phyloP scores from a whole-genome alignment of 2,113 vertebrate genomes.

The Atrichornis clamosus region DNA sequence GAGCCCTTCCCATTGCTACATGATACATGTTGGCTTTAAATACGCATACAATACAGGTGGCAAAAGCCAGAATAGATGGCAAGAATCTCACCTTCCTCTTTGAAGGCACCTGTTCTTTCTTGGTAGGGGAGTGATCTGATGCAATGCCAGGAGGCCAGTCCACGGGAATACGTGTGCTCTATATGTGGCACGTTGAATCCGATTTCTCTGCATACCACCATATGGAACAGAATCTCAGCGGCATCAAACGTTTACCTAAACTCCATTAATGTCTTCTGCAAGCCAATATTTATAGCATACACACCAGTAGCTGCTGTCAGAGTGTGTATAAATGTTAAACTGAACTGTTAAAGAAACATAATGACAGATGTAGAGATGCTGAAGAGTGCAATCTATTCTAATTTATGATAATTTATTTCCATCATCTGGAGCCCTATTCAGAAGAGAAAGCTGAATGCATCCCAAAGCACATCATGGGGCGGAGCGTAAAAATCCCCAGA shows the following conservation, averaged over 20 bases:
- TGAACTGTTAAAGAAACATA: slow-evolving; percentile 70
- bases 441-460: slow-evolving; percentile 62
- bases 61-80: not conserved
- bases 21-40: not conserved
- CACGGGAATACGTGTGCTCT: not conserved
- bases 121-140: not conserved
- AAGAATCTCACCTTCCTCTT: not conserved
- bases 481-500: slow-evolving; percentile 45
- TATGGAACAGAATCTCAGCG: slow-evolving; percentile 54
- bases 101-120: not conserved
- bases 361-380: slow-evolving; percentile 71
- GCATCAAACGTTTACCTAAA: slow-evolving; percentile 68
- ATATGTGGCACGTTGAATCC: not conserved
- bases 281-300: slow-evolving; percentile 72
- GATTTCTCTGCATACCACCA: not conserved
- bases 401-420: slow-evolving; percentile 72
- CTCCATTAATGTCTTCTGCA: slow-evolving; percentile 66
- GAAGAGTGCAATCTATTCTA: slow-evolving; percentile 71
- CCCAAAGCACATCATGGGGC: slow-evolving; percentile 50
- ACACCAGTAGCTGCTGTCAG: slow-evolving; percentile 67
- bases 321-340: slow-evolving; percentile 71
- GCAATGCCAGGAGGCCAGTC: not conserved
- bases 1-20: not conserved
- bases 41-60: not conserved
- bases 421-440: slow-evolving; percentile 68